Evolutionary conservation across 2,888 invertebrate species (phyloP).

Genomic region (Agriotes lineatus): DNA sequence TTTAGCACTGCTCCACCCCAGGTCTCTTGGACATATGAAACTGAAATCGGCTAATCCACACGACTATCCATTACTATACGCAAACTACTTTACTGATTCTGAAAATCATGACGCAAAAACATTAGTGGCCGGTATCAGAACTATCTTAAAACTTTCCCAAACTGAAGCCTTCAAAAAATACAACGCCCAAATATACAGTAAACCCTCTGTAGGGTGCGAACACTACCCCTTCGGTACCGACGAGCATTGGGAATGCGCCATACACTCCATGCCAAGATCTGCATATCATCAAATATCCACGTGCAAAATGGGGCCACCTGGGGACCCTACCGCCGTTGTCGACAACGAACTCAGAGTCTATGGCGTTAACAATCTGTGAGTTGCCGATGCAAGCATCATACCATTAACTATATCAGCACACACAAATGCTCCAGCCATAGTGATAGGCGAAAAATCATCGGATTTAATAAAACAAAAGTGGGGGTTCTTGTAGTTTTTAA

Average conservation of each 20-base stretch:
- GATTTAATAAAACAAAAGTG: slow-evolving; percentile 62
- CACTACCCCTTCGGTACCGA: slow-evolving; percentile 62
- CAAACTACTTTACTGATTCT: slow-evolving; percentile 69
- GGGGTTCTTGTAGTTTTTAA: slow-evolving; percentile 53
- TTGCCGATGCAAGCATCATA: slow-evolving; percentile 78
- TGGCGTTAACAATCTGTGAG: slow-evolving; percentile 73
- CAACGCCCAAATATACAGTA: slow-evolving; percentile 64
- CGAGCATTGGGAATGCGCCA: slow-evolving; percentile 69
- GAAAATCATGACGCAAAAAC: slow-evolving; percentile 64
- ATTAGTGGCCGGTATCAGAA: slow-evolving; percentile 68
- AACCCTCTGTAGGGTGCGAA: slow-evolving; percentile 69
- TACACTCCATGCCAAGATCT: slow-evolving; percentile 70
- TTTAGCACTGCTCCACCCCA: slow-evolving; percentile 72
- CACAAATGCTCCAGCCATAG: slow-evolving; percentile 76
- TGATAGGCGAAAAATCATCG: slow-evolving; percentile 80
- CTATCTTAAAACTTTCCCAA: slow-evolving; percentile 65
- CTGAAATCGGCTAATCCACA: slow-evolving; percentile 69
- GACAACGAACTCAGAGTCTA: slow-evolving; percentile 63
- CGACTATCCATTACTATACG: slow-evolving; percentile 72
- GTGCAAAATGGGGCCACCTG: slow-evolving; percentile 62
- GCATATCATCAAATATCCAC: slow-evolving; percentile 72
- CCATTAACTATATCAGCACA: slow-evolving; percentile 76
- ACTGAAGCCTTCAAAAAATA: slow-evolving; percentile 69
- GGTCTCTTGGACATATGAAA: slow-evolving; percentile 68
- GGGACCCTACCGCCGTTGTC: slow-evolving; percentile 61